Base-by-base conservation (phyloP, 2,797 vertebrate species). In the Xyrichtys novacula region DNA sequence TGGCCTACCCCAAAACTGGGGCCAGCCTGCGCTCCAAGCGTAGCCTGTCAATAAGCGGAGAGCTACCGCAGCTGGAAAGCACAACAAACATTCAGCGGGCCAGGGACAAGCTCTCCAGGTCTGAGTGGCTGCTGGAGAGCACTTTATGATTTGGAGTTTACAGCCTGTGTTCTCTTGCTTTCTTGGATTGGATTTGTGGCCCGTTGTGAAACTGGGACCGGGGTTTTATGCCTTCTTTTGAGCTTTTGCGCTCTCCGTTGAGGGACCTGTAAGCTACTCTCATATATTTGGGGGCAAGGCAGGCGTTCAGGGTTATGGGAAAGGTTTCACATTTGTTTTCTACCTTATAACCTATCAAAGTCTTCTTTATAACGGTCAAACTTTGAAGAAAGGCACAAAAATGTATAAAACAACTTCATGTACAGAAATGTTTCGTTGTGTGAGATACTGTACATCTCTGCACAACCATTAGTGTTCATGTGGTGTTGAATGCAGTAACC, bases 111-210 rank as follows among this genome's bases (percentile, higher is more conserved):
- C 92, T 94, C 86, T 95, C 93, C 80, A 92, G 93, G 89, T 95
- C 96, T 61, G 95, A 98, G 93, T 97, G 95, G 95, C 94, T 97
- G 90, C 94, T 97, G 92, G 96, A 97, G 94, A 98, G 96, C 92
- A 95, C 95, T 88, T 94, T 98, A 92, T 97, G 94, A 97, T 90
- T 82, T 50, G 76, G 71, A 80, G 69, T 85, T 79, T 72, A 67
- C 29, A 65, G 76, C 69, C 72, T 71, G 80, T 42, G 15, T 70
- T 60, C 64, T 76, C 78, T 71, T 68, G 78, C 86, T 93, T 82
- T 80, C 80, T 54, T 14, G 20, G 55, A 85, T 73, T 65, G 84
- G 50, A 74, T 78, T 81, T 82, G 90, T 88, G 60, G 73, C 77
- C 69, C 54, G 19, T 52, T 54, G 44, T 15, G 73, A 71, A 85